Evolutionary conservation across 2,113 vertebrate species (phyloP).

Genomic region (Dipodomys merriami): DNA sequence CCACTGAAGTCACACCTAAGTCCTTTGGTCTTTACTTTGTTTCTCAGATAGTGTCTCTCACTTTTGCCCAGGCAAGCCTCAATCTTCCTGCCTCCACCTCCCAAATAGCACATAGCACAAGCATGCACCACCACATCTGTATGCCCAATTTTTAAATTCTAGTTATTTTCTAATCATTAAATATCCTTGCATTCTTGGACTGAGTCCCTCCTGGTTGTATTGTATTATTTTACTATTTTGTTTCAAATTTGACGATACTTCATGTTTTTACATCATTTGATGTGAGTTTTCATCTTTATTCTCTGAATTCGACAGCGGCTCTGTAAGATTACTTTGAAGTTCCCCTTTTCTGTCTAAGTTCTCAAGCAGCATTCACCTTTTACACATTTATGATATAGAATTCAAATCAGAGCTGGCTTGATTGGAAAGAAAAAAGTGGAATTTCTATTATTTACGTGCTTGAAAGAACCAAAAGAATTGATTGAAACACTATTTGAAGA

Average conservation of each 20-base stretch:
- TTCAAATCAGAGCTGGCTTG: background rate
- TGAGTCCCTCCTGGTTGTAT: background rate
- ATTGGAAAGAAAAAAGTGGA: background rate
- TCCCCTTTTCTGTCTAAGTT: constrained; percentile 29
- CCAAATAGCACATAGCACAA: no score
- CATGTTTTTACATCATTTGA: background rate
- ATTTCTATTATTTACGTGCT: background rate
- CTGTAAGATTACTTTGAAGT: background rate
- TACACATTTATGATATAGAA: background rate
- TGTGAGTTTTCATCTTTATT: background rate
- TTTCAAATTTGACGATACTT: constrained; percentile 1
- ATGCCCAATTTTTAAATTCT: background rate
- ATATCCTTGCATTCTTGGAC: background rate
- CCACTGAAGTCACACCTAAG: no score
- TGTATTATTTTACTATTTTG: background rate
- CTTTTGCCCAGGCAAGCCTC: no score
- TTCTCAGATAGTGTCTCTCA: no score
- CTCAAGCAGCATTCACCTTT: background rate
- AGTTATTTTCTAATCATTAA: background rate
- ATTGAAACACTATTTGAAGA: constrained; percentile 13
- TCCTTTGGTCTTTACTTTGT: no score
- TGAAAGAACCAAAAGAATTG: background rate
- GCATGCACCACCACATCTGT: no score
- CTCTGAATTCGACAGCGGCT: background rate
- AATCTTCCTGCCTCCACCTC: no score